These are phyloP conservation scores for Malurus elegans DNA, from an alignment of 2,113 vertebrate genomes.

Conservation along the genomic window DNA sequence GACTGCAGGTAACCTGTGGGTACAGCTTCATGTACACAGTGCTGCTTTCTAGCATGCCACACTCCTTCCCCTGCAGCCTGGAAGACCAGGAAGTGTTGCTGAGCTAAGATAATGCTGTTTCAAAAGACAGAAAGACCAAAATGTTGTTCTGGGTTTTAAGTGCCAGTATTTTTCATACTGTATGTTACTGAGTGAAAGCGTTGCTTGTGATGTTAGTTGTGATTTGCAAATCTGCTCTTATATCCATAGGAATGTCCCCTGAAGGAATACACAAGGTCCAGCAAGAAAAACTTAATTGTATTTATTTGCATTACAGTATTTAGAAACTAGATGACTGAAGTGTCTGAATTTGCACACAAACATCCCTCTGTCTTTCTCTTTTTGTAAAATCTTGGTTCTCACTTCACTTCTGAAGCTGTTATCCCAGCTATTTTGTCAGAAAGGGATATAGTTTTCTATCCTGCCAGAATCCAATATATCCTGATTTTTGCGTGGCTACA, in stretches of 20 bases:
- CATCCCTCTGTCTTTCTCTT: background rate
- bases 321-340: background rate
- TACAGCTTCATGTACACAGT: rapidly evolving
- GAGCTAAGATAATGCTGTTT: background rate
- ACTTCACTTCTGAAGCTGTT: background rate
- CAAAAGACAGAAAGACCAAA: background rate
- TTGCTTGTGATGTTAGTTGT: background rate
- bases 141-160: background rate
- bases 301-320: background rate
- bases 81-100: background rate
- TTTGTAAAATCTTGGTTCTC: background rate
- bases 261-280: background rate
- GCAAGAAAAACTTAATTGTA: background rate
- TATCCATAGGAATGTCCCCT: rapidly evolving
- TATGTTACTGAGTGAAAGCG: background rate
- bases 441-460: background rate
- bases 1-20: rapidly evolving
- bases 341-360: background rate
- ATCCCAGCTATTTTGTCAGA: background rate
- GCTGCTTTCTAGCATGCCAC: background rate
- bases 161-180: background rate
- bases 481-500: background rate
- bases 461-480: background rate
- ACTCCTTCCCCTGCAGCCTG: background rate
- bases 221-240: background rate